phyloP scores from a whole-genome alignment of 1,140 invertebrate genomes.

The Conus ventricosus region DNA sequence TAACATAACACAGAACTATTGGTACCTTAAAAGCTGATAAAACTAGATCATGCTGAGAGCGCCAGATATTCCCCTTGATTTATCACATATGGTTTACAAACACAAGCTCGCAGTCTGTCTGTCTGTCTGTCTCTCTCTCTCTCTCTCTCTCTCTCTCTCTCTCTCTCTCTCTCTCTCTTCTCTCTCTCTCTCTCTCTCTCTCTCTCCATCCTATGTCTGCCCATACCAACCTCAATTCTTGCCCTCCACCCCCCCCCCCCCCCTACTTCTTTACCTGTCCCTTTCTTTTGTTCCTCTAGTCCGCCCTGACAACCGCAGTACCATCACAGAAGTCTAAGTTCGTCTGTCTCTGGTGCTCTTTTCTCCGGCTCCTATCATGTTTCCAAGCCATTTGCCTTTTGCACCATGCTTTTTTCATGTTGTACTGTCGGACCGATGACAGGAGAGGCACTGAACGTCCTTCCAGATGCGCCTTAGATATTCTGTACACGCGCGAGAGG shows the following conservation, averaged over 20 bases:
- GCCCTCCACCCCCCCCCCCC: not conserved
- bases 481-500: not conserved
- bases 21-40: too few species aligned
- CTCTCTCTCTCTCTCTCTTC: constrained; percentile 4
- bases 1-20: too few species aligned
- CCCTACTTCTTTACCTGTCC: not conserved
- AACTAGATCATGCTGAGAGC: too few species aligned
- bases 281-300: not conserved
- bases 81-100: too few species aligned
- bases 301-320: not conserved
- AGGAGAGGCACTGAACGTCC: too few species aligned
- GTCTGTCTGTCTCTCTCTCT: not conserved
- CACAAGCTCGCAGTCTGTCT: not conserved
- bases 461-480: too few species aligned
- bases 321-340: not conserved
- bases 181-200: not conserved
- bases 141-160: not conserved
- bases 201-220: not conserved
- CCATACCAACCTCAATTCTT: not conserved
- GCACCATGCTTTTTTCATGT: too few species aligned
- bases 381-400: too few species aligned
- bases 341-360: not conserved
- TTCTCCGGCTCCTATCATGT: not conserved
- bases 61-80: too few species aligned
- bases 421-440: too few species aligned